Base-by-base conservation (phyloP, 2,797 vertebrate genomes). In the Sebastes iracundus region DNA sequence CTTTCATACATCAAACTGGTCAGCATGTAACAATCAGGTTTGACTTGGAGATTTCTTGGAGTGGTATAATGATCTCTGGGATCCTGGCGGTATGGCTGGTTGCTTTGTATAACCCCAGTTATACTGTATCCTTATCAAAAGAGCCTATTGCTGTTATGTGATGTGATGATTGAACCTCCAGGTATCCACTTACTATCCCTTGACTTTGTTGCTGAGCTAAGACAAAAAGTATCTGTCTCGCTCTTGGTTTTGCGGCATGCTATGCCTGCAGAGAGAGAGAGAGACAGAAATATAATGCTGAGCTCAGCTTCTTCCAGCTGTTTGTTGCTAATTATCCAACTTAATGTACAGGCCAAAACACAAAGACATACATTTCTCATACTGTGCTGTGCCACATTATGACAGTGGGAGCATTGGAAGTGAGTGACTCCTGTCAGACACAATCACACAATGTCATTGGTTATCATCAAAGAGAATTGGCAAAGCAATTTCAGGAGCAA, bases 231-330 rank as follows among this genome's bases (percentile, higher is more conserved):
- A 3, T 66, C 2, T 52, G 49, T 52, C 23, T 42, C 69, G 61
- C 33, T 1, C 6, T 8, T 75, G 60, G 25, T 80, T 77, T 66
- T 71, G 11, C 64, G 7, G 30, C 74, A 60, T 56, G 14, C 56
- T 11, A 6, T 11, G 64, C 61, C 65, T 75, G 74, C 62, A 69
- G 77, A 73, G 55, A 77, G 42, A 76, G 16, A 73, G 16, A 74
- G 49, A 72, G 30, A 65, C 32, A 69, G 25, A 66, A 69, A 62
- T 59, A 68, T 27, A 69, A 72, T 4, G 74, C 80, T 86, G 77
- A 91, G 78, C 70, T 85, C 80, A 83, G 78, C 79, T 60, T 72
- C 53, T 78, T 81, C 32, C n/a, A 67, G 71, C 25, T 69, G 70
- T 62, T 83, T 70, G 49, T 60, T 79, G 58, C 25, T 81, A 82